Percentiles rank a stretch among this genome's conserved stretches.
Conservation (phyloP, 2,113 vertebrate genomes). For the Oostethus manadensis region DNA sequence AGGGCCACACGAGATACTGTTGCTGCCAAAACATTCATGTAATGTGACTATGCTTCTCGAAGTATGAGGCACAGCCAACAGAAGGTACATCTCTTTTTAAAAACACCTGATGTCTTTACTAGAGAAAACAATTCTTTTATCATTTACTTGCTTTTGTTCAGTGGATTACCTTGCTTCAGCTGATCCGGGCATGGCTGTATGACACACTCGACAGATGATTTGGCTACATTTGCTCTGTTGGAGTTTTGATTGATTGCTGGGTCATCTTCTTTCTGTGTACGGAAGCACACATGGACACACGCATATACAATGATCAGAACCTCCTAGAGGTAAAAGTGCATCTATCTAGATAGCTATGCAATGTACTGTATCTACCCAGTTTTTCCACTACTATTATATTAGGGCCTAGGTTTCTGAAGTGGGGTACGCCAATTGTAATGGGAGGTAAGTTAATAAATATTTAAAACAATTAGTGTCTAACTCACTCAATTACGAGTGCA, state of each 20-base stretch:
- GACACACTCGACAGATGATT: conserved; percentile 83
- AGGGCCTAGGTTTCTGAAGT: too few species aligned
- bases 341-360: neutral
- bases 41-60: too few species aligned
- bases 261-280: conserved; percentile 60
- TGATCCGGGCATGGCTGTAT: conserved; percentile 88
- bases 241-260: conserved; percentile 60
- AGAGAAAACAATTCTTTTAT: neutral
- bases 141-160: neutral
- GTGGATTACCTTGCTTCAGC: conserved; percentile 79
- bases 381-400: too few species aligned
- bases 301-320: neutral
- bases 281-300: conserved; percentile 2
- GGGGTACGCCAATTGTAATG: too few species aligned
- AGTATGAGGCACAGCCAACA: too few species aligned
- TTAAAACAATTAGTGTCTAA: too few species aligned
- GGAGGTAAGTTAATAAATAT: too few species aligned
- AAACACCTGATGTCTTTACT: neutral
- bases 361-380: too few species aligned
- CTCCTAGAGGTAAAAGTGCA: neutral
- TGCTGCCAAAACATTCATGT: too few species aligned
- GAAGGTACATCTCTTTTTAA: neutral
- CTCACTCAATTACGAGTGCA: too few species aligned
- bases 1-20: neutral
- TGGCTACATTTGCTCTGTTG: conserved; percentile 76